Evolutionary conservation across 1,140 invertebrate genomes (phyloP).

Genomic region (Rhyzopertha dominica): DNA sequence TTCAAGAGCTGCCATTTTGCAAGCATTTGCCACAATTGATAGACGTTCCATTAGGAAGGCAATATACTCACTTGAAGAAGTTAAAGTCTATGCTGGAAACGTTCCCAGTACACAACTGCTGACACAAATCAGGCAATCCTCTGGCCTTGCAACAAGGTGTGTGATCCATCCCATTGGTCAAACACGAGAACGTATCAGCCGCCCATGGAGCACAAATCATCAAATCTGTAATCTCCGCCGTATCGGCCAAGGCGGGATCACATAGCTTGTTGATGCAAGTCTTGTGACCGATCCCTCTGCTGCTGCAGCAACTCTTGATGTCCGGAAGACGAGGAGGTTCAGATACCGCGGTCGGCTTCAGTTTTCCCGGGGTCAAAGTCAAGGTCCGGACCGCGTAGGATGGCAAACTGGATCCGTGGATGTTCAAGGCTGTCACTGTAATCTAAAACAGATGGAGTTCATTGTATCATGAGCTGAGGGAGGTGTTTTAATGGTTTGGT

Average conservation of each 20-base stretch:
- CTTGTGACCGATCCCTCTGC: conserved; percentile 65
- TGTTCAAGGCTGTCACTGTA: conserved; percentile 64
- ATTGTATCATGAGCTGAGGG: too few relatives aligned
- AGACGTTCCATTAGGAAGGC: too few relatives aligned
- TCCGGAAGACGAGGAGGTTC: conserved; percentile 62
- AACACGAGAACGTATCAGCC: conserved; percentile 68
- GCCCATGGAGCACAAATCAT: conserved; percentile 85
- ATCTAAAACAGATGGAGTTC: too few relatives aligned
- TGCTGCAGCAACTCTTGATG: conserved; percentile 63
- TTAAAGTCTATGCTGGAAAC: conserved; percentile 72
- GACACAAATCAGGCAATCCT: conserved; percentile 67
- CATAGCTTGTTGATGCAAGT: conserved; percentile 74
- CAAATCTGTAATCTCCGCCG: conserved; percentile 62
- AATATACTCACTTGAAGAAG: conserved; percentile 66
- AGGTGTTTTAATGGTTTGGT: too few relatives aligned
- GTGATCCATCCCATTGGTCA: conserved; percentile 76
- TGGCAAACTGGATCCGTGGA: conserved; percentile 67
- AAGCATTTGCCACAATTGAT: too few relatives aligned
- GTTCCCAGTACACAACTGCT: conserved; percentile 71
- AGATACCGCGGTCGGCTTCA: conserved; percentile 50
- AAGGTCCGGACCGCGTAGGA: conserved; percentile 63
- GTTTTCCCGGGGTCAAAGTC: conserved; percentile 57
- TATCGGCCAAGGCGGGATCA: conserved; percentile 61
- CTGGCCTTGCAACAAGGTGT: conserved; percentile 69
- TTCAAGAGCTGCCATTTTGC: too few relatives aligned